Base-by-base conservation (phyloP, 2,888 invertebrate genomes). In the Tolmerus cingulatus region DNA sequence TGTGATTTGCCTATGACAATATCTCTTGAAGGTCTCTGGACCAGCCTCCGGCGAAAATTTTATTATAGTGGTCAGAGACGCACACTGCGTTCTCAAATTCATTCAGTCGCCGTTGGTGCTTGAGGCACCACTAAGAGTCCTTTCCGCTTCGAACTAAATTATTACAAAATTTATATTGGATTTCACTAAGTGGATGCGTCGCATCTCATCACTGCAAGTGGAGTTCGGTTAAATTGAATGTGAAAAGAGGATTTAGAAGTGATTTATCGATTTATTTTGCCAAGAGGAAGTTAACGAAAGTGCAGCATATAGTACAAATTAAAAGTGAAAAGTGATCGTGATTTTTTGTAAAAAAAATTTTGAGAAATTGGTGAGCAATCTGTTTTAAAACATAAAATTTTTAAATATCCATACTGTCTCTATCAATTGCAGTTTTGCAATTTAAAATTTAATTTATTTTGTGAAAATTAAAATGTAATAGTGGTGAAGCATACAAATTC, bases 1-100 rank as follows among this genome's bases (percentile, higher is more conserved):
- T 77, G 55, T 78, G 77, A 86, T 86, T 66, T 84, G 40, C 81
- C 81, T 81, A 81, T 51, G 55, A 81, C 51, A 34, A 81, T 23
- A 81, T 81, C 81, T 81, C 81, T 55, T 81, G 81, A 81, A 81
- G 81, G 81, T 81, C 81, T 81, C 55, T 81, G 81, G 81, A 55
- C 81, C 34, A 81, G 81, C 81, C 81, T 81, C 81, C 81, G 30
- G 27, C 51, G 81, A 30, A 81, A 51, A 23, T 66, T 66, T 23
- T 78, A 40, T 78, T 19, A 43, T 43, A n/a, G 37, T 78, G 78
- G 78, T 78, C 43, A 19, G 81, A n/a, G 77, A 51, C 77, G 19
- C 78, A 40, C 9, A 9, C 43, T 78, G 43, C 40, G 23, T 30
- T 81, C 19, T 30, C 51, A 30, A 7, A 81, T 27, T 34, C 46